A percentile compares a stretch with the other conserved stretches of the same genome.
Evolutionary conservation across 1,140 invertebrate genomes (phyloP).

Genomic region (Philopotamus ludificatus): DNA sequence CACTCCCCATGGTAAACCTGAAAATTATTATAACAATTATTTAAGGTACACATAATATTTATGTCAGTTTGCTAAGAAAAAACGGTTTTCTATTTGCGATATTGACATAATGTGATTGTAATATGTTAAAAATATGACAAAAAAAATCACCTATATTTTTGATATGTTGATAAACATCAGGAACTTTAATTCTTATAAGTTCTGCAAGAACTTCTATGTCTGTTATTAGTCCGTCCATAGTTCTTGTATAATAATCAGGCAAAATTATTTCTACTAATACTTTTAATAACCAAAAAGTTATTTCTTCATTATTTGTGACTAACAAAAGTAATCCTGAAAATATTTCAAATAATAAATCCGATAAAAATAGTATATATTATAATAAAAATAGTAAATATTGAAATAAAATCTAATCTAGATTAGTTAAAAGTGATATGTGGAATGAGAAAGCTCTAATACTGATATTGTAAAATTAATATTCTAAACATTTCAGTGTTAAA

Average conservation of each 20-base stretch:
- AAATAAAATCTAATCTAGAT: no score
- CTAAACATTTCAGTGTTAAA: no score
- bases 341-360: not conserved
- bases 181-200: constrained; percentile 76
- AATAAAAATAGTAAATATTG: no score
- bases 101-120: not conserved
- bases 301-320: constrained; percentile 85
- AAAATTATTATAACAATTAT: constrained; percentile 14
- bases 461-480: no score
- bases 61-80: not conserved
- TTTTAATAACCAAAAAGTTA: constrained; percentile 88
- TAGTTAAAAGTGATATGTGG: not conserved
- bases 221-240: constrained; percentile 82
- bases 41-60: not conserved
- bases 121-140: not conserved
- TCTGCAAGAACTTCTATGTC: constrained; percentile 87
- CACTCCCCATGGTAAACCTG: constrained; percentile 79
- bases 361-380: no score
- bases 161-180: constrained; percentile 77
- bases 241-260: constrained; percentile 84
- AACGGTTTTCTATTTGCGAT: not conserved
- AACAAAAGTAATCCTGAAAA: constrained; percentile 72
- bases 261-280: constrained; percentile 82
- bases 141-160: constrained; percentile 60
- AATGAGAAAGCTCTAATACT: no score